phyloP scores from a whole-genome alignment of 2,888 invertebrate genomes.

The Scaptomyza cyrtandrae region DNA sequence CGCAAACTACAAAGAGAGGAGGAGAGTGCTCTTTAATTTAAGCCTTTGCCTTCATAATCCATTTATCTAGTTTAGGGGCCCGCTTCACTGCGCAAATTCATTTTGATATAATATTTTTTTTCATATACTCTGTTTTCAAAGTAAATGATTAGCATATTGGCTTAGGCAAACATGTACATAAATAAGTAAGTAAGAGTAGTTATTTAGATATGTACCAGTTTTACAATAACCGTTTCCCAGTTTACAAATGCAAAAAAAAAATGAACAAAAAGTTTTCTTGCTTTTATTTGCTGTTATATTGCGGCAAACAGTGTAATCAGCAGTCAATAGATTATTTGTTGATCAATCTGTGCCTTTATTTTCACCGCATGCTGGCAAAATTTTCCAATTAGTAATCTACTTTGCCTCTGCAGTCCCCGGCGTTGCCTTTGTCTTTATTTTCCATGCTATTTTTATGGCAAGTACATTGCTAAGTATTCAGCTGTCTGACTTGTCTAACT shows the following conservation, averaged over 20 bases:
- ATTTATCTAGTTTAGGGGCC: constrained; percentile 45
- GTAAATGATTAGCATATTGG: constrained; percentile 1
- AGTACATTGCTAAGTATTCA: constrained; percentile 44
- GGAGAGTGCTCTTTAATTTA: constrained; percentile 56
- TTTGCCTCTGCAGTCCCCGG: constrained; percentile 20
- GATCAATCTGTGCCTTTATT: constrained; percentile 47
- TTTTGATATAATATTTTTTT: constrained; percentile 32
- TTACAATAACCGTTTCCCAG: not conserved
- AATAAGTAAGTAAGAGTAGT: too few species aligned
- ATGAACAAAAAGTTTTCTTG: not conserved
- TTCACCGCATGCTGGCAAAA: constrained; percentile 41
- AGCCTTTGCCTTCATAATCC: constrained; percentile 58
- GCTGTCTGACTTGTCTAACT: constrained; percentile 3
- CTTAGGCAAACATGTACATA: not conserved
- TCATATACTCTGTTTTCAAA: not conserved
- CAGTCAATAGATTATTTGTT: not conserved
- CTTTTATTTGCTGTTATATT: not conserved
- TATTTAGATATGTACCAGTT: not conserved
- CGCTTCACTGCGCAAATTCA: constrained; percentile 59
- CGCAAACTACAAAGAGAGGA: constrained; percentile 2
- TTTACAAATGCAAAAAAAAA: not conserved
- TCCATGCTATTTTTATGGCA: constrained; percentile 62
- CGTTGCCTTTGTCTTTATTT: constrained; percentile 35
- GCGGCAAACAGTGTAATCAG: constrained; percentile 1
- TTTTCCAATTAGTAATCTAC: constrained; percentile 69